Base-by-base conservation (phyloP, 2,888 invertebrate species). In the Caenorhabditis zanzibari region DNA sequence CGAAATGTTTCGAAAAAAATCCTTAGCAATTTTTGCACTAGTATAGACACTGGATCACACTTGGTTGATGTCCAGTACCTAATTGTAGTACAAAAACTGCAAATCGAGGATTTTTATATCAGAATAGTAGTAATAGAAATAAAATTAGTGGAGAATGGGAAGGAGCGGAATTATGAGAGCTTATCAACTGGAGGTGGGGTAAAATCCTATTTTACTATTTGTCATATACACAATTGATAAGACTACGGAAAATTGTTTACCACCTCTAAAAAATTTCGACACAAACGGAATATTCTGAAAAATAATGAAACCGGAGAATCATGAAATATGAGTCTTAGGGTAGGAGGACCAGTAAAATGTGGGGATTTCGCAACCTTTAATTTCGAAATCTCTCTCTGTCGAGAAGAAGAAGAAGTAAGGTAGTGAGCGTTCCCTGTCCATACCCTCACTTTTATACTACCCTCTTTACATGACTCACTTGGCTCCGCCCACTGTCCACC, bases 61-160 rank as follows among this genome's bases (percentile, higher is more conserved):
- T 22, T 1, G 32, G 19, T 12, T 41, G 38, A 0, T 54, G 56
- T 79, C 85, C 85, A 85, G 85, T 79, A 83, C 85, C 85, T 85
- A 80, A 81, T 83, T 82, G 73, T 85, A 85, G 85, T 85, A 85
- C 85, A 85, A 85, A 82, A 61, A 75, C 61, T 59, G 85, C 81
- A 66, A 9, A 16, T 52, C 9, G 66, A n/a, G n/a, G 61, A 77
- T 49, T 19, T 24, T 26, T 47, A n/a, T n/a, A 58, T 24, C 22
- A 61, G 38, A 26, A 44, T 24, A 47, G 6, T 26, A 63, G 41
- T n/a, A 22, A 63, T 38, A 61, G n/a, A 24, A 19, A 16, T n/a
- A 22, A 24, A 16, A 47, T 22, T n/a, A 28, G n/a, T 24, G 16
- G 28, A 12, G 28, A 16, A 16, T 10, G 12, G 44, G n/a, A 44